These are phyloP conservation scores for Leucosticte australis DNA, from an alignment of 2,113 vertebrate genomes.

Conservation along the genomic window DNA sequence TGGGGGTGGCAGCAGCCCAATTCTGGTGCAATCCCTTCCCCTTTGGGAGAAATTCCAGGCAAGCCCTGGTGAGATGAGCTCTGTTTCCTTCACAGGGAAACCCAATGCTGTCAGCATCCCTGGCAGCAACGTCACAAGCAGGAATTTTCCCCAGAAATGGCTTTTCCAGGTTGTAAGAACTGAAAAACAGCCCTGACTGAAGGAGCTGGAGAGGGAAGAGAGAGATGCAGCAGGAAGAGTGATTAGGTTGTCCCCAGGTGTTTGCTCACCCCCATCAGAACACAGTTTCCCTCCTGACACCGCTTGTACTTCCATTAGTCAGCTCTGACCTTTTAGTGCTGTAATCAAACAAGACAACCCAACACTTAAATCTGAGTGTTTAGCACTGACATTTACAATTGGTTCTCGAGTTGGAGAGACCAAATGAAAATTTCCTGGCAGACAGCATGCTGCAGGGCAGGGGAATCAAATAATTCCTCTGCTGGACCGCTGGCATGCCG, in stretches of 20 bases:
- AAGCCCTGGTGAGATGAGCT: rapidly evolving
- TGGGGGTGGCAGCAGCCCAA: neutral
- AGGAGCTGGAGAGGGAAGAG: neutral
- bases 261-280: slow-evolving; percentile 46
- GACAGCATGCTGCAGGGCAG: slow-evolving; percentile 26
- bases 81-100: neutral
- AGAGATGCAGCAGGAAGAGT: slow-evolving; percentile 26
- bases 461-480: slow-evolving; percentile 54
- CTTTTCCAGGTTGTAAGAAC: neutral
- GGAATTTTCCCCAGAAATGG: neutral
- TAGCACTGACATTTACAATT: slow-evolving; percentile 69
- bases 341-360: slow-evolving; percentile 70
- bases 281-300: slow-evolving; percentile 37
- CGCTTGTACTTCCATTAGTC: slow-evolving; percentile 64
- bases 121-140: rapidly evolving
- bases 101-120: rapidly evolving
- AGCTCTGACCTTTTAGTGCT: slow-evolving; percentile 63
- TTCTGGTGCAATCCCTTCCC: neutral
- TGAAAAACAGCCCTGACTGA: neutral
- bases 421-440: slow-evolving; percentile 64
- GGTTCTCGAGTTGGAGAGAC: slow-evolving; percentile 37
- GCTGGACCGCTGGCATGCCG: neutral
- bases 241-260: slow-evolving; percentile 53
- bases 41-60: neutral
- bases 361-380: slow-evolving; percentile 58